Evolutionary conservation across 2,888 invertebrate genomes (phyloP).

Genomic region (Coenonympha arcania): DNA sequence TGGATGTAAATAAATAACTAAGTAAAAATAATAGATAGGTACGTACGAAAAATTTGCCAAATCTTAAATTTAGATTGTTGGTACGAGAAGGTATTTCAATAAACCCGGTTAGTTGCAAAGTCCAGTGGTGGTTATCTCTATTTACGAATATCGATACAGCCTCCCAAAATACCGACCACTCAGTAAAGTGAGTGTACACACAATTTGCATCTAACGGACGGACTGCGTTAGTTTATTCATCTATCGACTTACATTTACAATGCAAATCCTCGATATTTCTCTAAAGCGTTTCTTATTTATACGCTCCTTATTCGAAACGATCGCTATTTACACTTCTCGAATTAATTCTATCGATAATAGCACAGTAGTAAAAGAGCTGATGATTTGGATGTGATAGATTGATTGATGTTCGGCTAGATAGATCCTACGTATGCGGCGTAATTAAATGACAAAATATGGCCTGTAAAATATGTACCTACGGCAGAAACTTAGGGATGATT

Average conservation of each 20-base stretch:
- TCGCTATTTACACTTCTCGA: slow-evolving; percentile 25
- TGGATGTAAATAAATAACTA: too few relatives aligned
- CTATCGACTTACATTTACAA: slow-evolving; percentile 28
- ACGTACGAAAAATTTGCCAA: too few relatives aligned
- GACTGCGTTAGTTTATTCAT: slow-evolving; percentile 24
- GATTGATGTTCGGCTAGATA: too few relatives aligned
- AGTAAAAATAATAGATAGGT: too few relatives aligned
- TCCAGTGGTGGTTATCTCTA: slow-evolving; percentile 16
- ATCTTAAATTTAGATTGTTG: too few relatives aligned
- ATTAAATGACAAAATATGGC: too few relatives aligned
- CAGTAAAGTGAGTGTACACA: slow-evolving; percentile 26
- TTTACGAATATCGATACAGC: slow-evolving; percentile 24
- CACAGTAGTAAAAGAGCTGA: background rate
- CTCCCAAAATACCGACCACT: slow-evolving; percentile 21
- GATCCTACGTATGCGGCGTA: too few relatives aligned
- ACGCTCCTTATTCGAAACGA: slow-evolving; percentile 24
- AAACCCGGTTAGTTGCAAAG: too few relatives aligned
- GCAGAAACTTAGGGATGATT: too few relatives aligned
- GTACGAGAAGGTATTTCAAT: too few relatives aligned
- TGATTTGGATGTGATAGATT: too few relatives aligned
- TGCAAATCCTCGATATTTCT: slow-evolving; percentile 27
- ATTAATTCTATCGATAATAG: slow-evolving; percentile 21
- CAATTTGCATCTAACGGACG: slow-evolving; percentile 27
- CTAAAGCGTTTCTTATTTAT: slow-evolving; percentile 26
- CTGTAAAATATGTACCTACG: too few relatives aligned